Percentiles rank a stretch among this genome's conserved stretches.
phyloP scores from a whole-genome alignment of 2,113 vertebrate species.

The Madoqua kirkii region DNA sequence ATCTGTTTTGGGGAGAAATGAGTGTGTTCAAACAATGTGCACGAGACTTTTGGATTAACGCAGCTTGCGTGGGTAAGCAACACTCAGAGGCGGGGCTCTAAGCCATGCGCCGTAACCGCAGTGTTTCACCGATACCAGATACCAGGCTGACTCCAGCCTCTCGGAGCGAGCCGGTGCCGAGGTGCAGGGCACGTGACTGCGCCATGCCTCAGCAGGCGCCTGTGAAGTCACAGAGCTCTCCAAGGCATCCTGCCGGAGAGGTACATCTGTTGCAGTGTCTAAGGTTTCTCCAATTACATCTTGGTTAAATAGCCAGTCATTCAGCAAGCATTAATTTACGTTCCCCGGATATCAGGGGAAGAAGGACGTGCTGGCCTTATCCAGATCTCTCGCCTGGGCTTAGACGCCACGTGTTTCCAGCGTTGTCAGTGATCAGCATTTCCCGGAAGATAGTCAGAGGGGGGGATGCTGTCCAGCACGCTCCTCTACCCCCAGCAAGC shows the following conservation, averaged over 20 bases:
- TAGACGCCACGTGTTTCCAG: neutral
- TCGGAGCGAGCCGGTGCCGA: neutral
- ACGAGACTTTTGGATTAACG: neutral
- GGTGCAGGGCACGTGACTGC: neutral
- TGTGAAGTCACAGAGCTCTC: slow-evolving; percentile 48
- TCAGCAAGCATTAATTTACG: slow-evolving; percentile 68
- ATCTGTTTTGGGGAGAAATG: neutral
- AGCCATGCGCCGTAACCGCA: neutral
- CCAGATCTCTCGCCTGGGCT: neutral
- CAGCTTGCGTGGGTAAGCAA: neutral
- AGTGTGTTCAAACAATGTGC: neutral
- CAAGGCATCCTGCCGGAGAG: slow-evolving; percentile 18
- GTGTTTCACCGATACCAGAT: neutral
- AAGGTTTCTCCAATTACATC: slow-evolving; percentile 67
- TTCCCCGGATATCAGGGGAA: slow-evolving; percentile 30
- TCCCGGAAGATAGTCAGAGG: slow-evolving; percentile 2
- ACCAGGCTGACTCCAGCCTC: neutral
- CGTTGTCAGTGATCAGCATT: neutral
- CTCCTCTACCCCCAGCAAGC: neutral
- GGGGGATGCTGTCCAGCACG: neutral
- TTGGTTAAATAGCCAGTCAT: slow-evolving; percentile 67
- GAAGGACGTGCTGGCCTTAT: slow-evolving; percentile 9
- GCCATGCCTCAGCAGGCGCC: slow-evolving; percentile 42
- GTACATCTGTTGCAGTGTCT: slow-evolving; percentile 59
- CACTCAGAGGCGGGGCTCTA: neutral